Percentiles rank a stretch among this genome's conserved stretches.
phyloP scores from a whole-genome alignment of 2,888 invertebrate species.

The Halictus ligatus region DNA sequence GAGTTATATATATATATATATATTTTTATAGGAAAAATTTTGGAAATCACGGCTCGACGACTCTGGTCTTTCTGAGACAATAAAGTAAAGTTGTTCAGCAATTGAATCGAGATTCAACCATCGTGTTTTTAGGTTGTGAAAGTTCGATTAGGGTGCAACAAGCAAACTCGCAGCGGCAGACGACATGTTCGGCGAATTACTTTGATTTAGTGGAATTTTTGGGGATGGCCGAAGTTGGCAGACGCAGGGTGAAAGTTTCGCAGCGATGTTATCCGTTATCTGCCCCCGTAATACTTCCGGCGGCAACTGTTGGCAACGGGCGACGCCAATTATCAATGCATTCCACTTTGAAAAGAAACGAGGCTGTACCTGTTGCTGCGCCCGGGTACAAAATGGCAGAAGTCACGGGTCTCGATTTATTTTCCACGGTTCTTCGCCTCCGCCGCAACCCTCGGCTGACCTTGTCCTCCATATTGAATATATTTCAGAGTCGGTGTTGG shows the following conservation, averaged over 20 bases:
- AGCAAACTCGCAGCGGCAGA: not conserved
- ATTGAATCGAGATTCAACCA: too few species aligned
- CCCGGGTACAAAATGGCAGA: slow-evolving; percentile 21
- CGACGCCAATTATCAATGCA: slow-evolving; percentile 46
- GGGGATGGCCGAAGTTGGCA: not conserved
- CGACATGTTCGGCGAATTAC: not conserved
- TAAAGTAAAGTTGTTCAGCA: too few species aligned
- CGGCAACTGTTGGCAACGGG: not conserved
- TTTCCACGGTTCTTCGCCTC: slow-evolving; percentile 4
- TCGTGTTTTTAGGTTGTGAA: not conserved
- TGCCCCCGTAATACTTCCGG: not conserved
- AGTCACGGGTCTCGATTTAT: slow-evolving; percentile 27
- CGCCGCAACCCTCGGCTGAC: not conserved
- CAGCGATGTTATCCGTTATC: not conserved
- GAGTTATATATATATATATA: too few species aligned
- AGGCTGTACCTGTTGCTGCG: slow-evolving; percentile 49
- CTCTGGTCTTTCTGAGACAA: too few species aligned
- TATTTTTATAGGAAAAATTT: too few species aligned
- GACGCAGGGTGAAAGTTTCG: not conserved
- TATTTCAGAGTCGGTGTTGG: not conserved
- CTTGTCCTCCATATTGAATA: slow-evolving; percentile 11
- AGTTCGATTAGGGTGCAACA: not conserved
- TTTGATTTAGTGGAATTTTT: not conserved
- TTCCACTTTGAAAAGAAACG: slow-evolving; percentile 31
- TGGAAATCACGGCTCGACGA: too few species aligned